phyloP scores from a whole-genome alignment of 1,140 invertebrate species.

The Pogonomyrmex californicus region DNA sequence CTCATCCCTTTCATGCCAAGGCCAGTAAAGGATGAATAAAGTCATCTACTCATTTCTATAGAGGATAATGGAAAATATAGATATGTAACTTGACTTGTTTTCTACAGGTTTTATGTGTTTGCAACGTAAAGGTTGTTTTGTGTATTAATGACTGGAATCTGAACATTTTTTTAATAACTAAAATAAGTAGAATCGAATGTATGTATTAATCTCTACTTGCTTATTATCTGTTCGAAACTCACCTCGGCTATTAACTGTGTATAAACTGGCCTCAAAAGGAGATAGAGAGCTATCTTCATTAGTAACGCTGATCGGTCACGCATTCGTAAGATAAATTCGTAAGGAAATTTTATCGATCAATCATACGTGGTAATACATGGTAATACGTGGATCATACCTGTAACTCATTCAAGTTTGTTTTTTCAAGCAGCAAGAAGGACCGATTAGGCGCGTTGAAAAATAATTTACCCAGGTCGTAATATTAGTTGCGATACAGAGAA shows the following conservation, averaged over 20 bases:
- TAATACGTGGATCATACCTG: not conserved
- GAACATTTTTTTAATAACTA: not conserved
- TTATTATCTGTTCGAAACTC: not conserved
- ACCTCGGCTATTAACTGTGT: not conserved
- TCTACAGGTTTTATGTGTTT: not conserved
- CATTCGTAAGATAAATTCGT: constrained; percentile 52
- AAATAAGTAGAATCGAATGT: not conserved
- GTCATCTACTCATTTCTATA: not conserved
- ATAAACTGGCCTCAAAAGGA: not conserved
- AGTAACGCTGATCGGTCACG: constrained; percentile 61
- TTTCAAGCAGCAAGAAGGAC: not conserved
- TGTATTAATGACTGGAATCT: not conserved
- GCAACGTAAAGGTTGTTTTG: not conserved
- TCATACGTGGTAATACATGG: constrained; percentile 4
- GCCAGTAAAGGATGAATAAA: not conserved
- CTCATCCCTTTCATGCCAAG: not conserved
- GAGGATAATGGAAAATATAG: constrained; percentile 2
- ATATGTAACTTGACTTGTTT: not conserved
- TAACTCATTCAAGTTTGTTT: constrained; percentile 16
- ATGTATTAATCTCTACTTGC: constrained; percentile 12
- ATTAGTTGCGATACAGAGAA: not conserved
- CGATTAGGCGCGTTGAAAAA: not conserved
- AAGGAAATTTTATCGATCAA: constrained; percentile 62
- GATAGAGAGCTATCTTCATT: constrained; percentile 48
- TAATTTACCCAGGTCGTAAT: not conserved